Evolutionary conservation across 2,888 invertebrate species (phyloP).

Genomic region (Ophion ventricosus): DNA sequence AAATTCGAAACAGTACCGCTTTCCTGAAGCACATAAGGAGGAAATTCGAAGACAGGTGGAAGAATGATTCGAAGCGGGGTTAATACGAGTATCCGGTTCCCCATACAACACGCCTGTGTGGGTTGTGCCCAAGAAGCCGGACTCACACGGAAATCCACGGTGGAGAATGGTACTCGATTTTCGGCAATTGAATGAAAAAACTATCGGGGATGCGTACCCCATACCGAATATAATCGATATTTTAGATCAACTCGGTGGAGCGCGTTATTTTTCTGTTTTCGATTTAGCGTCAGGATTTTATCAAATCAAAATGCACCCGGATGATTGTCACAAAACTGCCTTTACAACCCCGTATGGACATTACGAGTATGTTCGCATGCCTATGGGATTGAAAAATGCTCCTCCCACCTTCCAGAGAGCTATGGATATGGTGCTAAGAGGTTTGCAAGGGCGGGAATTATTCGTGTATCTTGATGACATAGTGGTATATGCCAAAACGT

Average conservation of each 20-base stretch:
- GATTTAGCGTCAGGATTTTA: slow-evolving; percentile 80
- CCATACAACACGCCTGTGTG: slow-evolving; percentile 32
- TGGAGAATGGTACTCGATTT: slow-evolving; percentile 44
- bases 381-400: slow-evolving; percentile 81
- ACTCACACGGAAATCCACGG: slow-evolving; percentile 20
- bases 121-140: slow-evolving; percentile 40
- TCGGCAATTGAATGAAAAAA: slow-evolving; percentile 37
- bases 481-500: slow-evolving; percentile 38
- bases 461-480: slow-evolving; percentile 57
- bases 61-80: slow-evolving; percentile 11
- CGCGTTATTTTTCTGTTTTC: slow-evolving; percentile 78
- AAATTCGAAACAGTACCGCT: slow-evolving; percentile 34
- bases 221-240: slow-evolving; percentile 79
- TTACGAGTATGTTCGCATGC: slow-evolving; percentile 78
- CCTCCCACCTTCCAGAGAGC: slow-evolving; percentile 80
- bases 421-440: slow-evolving; percentile 78
- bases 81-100: slow-evolving; percentile 17
- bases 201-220: slow-evolving; percentile 70
- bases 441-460: slow-evolving; percentile 36
- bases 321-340: slow-evolving; percentile 78
- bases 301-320: slow-evolving; percentile 75
- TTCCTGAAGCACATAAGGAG: slow-evolving; percentile 19
- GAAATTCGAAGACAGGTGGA: slow-evolving; percentile 29
- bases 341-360: slow-evolving; percentile 77
- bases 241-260: slow-evolving; percentile 77